phyloP scores from a whole-genome alignment of 2,113 vertebrate genomes.

The Camelus bactrianus region DNA sequence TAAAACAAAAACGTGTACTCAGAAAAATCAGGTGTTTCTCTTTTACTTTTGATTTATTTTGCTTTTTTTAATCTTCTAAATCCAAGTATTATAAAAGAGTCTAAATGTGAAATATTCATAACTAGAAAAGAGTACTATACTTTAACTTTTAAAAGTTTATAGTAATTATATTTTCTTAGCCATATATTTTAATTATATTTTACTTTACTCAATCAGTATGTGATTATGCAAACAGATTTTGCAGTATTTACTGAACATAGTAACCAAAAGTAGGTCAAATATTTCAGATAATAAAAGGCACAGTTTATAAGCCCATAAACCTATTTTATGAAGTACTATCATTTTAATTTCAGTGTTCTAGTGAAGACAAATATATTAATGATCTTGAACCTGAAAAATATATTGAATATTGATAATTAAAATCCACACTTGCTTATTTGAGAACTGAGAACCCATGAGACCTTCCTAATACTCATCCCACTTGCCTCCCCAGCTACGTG shows the following conservation, averaged over 20 bases:
- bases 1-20: not conserved
- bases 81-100: not conserved
- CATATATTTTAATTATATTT: slow-evolving; percentile 3
- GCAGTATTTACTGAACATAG: not conserved
- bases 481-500: not conserved
- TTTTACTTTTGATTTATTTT: slow-evolving; percentile 9
- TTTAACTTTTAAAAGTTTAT: not conserved
- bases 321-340: not conserved
- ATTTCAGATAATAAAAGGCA: slow-evolving; percentile 4
- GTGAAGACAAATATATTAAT: not conserved
- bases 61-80: slow-evolving; percentile 19
- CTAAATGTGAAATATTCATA: not conserved
- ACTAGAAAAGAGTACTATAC: not conserved
- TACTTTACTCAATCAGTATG: not conserved
- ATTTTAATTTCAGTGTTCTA: slow-evolving; percentile 5
- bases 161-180: not conserved
- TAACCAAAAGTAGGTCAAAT: slow-evolving; percentile 23
- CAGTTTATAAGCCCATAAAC: not conserved
- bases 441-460: not conserved
- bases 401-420: not conserved
- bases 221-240: slow-evolving; percentile 14
- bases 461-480: not conserved
- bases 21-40: not conserved
- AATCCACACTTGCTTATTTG: not conserved
- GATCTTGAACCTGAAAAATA: not conserved